Base-by-base conservation (phyloP, 1,140 invertebrate genomes). In the Drosophila kanapiae region DNA sequence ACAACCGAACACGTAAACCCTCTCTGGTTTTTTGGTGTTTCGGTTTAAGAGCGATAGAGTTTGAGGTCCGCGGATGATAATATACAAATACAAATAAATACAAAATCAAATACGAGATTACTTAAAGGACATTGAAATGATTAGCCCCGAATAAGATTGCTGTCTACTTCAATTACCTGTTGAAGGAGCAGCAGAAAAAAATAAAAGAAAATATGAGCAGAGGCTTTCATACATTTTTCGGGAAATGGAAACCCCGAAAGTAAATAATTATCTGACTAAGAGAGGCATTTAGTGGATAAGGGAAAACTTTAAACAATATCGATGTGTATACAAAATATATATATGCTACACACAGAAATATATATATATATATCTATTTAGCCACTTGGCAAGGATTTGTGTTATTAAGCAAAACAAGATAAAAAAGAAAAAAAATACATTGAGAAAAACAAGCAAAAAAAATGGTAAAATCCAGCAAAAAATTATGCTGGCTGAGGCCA, bases 71-170 rank as follows among this genome's bases (percentile, higher is more conserved):
- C 51, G 56, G 45, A 42, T 43, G 79, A 72, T 61, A 53, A 88
- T 88, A 88, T 88, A 71, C 84, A 87, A 87, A 88, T 88, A 87
- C 84, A 87, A 87, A 88, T 87, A 88, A 87, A 87, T 87, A 84
- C 83, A 78, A 78, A 74, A 18, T 57, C 47, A 62, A 57, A 45
- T 23, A 54, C 23, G 23, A 23, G 23, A 23, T 23, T 23, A 23
- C 23, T 23, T 23, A 23, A 23, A 23, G 23, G 3, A 23, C 23
- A 23, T 23, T 23, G 23, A 23, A 23, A 23, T 23, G 23, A 23
- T 23, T 23, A 23, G 23, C 1, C 23, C 23, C 23, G 1, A 23
- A 23, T 23, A 23, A 23, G 23, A 23, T 72, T 62, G 72, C 51
- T 81, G 72, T 77, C 83, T 62, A 51, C 53, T 72, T 63, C 70